Evolutionary conservation across 2,113 vertebrate species (phyloP), one percentile per base, ranked within the genome.

Genomic region (Crotalus horridus): DNA sequence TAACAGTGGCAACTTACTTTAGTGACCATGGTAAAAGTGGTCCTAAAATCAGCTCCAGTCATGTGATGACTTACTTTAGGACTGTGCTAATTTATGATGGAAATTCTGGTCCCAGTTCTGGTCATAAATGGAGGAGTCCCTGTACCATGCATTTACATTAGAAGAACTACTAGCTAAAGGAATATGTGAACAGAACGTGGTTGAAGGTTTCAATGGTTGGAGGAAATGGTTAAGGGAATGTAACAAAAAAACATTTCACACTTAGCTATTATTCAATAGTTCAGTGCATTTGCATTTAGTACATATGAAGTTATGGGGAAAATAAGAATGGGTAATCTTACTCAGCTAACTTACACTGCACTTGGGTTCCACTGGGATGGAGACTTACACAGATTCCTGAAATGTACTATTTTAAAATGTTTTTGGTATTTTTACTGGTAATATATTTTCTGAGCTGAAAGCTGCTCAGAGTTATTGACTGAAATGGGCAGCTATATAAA

Each of bases 111-210:
- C 48, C 48, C 48, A 51, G 48, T 51, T 9, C 48, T 51, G 48
- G 48, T 51, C 48, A 51, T 51, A 51, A 9, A 8, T 51, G 48
- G 48, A 51, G 48, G 8, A 51, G 8, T 51, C 48, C 48, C 48
- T 51, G 48, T 51, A 51, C 48, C 8, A 51, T 92, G 46, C 90
- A 53, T 11, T 85, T 92, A 53, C 90, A 53, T 11, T 85, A 92
- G 23, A 92, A 56, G 43, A 95, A 17, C 61, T 95, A 94, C 7
- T 43, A 20, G 26, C 26, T 94, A 90, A 88, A 88, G 81, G 53
- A 1, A 91, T 92, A 95, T 88, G 69, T 81, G 9, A 53, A 81
- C 13, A 89, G 4, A 58, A 15, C 53, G 46, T 51, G 89, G 39
- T 88, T 51, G 17, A 85, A 46, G 20, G 59, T 61, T 86, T 90